phyloP scores from a whole-genome alignment of 2,113 vertebrate species.

The Corythoichthys intestinalis region DNA sequence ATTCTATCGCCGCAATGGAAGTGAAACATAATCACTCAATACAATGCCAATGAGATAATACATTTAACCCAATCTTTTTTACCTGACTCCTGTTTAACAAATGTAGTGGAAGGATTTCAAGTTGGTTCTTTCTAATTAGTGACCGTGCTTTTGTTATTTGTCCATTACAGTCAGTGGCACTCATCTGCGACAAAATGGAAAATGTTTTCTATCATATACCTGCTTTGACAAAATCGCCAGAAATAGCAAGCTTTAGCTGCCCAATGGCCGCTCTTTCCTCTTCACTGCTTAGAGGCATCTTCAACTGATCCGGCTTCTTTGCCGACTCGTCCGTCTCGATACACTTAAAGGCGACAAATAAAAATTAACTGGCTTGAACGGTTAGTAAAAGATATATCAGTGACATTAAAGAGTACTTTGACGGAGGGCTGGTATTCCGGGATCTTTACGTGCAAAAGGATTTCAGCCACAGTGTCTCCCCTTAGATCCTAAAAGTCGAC shows the following conservation, averaged over 20 bases:
- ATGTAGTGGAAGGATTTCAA: too few species aligned
- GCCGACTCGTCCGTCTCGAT: slow-evolving; percentile 92
- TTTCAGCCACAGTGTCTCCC: slow-evolving; percentile 73
- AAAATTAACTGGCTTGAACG: background rate
- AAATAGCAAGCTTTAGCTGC: slow-evolving; percentile 82
- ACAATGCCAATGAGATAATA: too few species aligned
- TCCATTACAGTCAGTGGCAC: too few species aligned
- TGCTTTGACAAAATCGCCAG: slow-evolving; percentile 71
- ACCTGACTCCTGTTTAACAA: too few species aligned
- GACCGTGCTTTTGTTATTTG: too few species aligned
- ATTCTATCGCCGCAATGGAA: too few species aligned
- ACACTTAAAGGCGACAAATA: slow-evolving; percentile 62
- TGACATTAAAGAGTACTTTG: slow-evolving; percentile 75
- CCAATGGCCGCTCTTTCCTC: slow-evolving; percentile 88
- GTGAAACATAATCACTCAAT: too few species aligned
- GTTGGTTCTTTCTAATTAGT: too few species aligned
- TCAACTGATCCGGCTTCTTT: slow-evolving; percentile 84
- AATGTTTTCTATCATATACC: slow-evolving; percentile 59
- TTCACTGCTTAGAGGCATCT: slow-evolving; percentile 85
- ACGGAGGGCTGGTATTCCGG: slow-evolving; percentile 88
- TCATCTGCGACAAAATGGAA: background rate
- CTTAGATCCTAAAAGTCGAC: slow-evolving; percentile 76
- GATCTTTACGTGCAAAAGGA: slow-evolving; percentile 79
- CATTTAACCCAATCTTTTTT: too few species aligned
- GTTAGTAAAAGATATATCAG: background rate